Evolutionary conservation across 2,888 invertebrate genomes (phyloP).

Genomic region (Torymus aiolomorphi): DNA sequence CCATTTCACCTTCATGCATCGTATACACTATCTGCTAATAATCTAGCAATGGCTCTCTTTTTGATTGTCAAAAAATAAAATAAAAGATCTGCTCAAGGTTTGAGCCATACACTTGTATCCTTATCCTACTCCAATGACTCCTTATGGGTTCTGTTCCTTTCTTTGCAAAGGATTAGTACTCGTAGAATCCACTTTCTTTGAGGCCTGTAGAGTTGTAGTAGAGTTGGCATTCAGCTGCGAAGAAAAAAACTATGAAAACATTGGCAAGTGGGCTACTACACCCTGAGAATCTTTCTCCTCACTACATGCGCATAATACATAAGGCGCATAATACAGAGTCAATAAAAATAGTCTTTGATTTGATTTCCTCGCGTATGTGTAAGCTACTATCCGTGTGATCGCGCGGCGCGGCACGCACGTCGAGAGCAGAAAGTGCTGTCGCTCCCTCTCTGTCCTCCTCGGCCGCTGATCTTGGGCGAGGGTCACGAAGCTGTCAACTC

Average conservation of each 20-base stretch:
- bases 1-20: conserved; percentile 73
- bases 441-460: conserved; percentile 43
- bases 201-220: neutral
- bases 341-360: conserved; percentile 37
- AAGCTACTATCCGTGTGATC: no score
- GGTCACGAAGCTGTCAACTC: conserved; percentile 59
- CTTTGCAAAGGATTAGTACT: neutral
- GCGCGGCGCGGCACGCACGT: neutral
- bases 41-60: neutral
- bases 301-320: conserved; percentile 8
- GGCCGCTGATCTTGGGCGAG: conserved; percentile 55
- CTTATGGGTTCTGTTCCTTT: no score
- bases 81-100: no score
- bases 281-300: neutral
- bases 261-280: neutral
- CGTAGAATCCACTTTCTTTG: neutral
- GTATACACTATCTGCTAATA: neutral
- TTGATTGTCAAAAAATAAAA: no score
- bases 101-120: no score
- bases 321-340: conserved; percentile 8
- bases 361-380: neutral
- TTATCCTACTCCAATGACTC: no score
- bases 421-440: conserved; percentile 45
- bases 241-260: conserved; percentile 5
- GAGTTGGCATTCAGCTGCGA: neutral